Conservation (phyloP, 1,140 invertebrate species). For the Lethrus apterus region DNA sequence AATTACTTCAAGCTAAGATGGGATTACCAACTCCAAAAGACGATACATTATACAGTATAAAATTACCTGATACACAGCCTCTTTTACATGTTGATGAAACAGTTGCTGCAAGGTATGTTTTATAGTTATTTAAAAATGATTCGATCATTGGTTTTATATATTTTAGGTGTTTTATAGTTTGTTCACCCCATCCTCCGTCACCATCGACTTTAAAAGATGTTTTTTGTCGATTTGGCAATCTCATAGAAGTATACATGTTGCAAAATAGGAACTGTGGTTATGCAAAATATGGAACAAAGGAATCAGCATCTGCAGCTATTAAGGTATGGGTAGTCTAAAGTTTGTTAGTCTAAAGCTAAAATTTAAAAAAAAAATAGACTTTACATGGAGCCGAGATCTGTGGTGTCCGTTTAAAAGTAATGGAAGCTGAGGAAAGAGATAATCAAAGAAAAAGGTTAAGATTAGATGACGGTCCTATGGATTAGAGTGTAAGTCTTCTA, state of each 20-base stretch:
- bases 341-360: not conserved
- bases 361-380: conserved; percentile 37
- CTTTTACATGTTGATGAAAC: conserved; percentile 64
- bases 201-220: conserved; percentile 75
- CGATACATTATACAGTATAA: conserved; percentile 46
- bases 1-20: conserved; percentile 8
- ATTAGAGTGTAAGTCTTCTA: too few species aligned
- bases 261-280: conserved; percentile 87
- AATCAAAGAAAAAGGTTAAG: conserved; percentile 49
- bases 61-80: conserved; percentile 65
- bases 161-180: conserved; percentile 65
- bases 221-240: conserved; percentile 86
- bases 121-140: not conserved
- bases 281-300: conserved; percentile 75
- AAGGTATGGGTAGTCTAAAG: conserved; percentile 42
- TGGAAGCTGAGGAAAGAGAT: conserved; percentile 77
- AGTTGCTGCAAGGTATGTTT: conserved; percentile 51
- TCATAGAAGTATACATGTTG: conserved; percentile 86
- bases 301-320: conserved; percentile 73
- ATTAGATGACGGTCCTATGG: conserved; percentile 37
- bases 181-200: conserved; percentile 71
- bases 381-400: conserved; percentile 78
- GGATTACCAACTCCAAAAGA: conserved; percentile 10
- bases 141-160: conserved; percentile 3
- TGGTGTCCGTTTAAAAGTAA: conserved; percentile 76